phyloP scores from a whole-genome alignment of 1,140 invertebrate genomes.

The Atta cephalotes region DNA sequence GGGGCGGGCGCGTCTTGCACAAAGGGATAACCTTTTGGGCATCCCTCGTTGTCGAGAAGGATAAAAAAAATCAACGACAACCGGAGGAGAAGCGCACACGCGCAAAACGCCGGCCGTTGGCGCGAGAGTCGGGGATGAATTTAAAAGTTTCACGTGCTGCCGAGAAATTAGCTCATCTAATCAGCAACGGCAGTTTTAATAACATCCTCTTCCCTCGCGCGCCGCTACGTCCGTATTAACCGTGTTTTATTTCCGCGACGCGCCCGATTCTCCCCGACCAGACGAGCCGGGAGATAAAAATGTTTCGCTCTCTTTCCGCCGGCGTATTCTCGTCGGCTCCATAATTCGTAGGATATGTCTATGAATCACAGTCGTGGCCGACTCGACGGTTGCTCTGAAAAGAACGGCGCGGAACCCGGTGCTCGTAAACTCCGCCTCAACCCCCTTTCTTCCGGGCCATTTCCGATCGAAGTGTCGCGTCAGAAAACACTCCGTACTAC shows the following conservation, averaged over 20 bases:
- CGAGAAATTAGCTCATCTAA: slow-evolving; percentile 73
- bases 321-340: slow-evolving; percentile 18
- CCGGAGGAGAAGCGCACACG: not conserved
- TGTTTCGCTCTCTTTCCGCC: slow-evolving; percentile 33
- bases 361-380: slow-evolving; percentile 69
- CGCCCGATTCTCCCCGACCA: slow-evolving; percentile 45
- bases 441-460: slow-evolving; percentile 74
- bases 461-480: slow-evolving; percentile 76
- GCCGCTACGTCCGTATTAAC: slow-evolving; percentile 47
- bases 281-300: slow-evolving; percentile 32
- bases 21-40: slow-evolving; percentile 59
- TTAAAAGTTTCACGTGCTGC: slow-evolving; percentile 70
- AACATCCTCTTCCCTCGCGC: not conserved
- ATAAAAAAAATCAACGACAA: slow-evolving; percentile 3
- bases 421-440: slow-evolving; percentile 66
- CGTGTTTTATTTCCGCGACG: slow-evolving; percentile 66
- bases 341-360: slow-evolving; percentile 68
- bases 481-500: slow-evolving; percentile 67
- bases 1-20: slow-evolving; percentile 30
- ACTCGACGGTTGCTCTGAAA: slow-evolving; percentile 41
- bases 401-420: slow-evolving; percentile 8
- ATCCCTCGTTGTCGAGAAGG: slow-evolving; percentile 15
- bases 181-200: slow-evolving; percentile 67
- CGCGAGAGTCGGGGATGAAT: slow-evolving; percentile 36
- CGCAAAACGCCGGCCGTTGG: slow-evolving; percentile 2